Evolutionary conservation across 2,888 invertebrate genomes (phyloP).

Genomic region (Aelia acuminata): DNA sequence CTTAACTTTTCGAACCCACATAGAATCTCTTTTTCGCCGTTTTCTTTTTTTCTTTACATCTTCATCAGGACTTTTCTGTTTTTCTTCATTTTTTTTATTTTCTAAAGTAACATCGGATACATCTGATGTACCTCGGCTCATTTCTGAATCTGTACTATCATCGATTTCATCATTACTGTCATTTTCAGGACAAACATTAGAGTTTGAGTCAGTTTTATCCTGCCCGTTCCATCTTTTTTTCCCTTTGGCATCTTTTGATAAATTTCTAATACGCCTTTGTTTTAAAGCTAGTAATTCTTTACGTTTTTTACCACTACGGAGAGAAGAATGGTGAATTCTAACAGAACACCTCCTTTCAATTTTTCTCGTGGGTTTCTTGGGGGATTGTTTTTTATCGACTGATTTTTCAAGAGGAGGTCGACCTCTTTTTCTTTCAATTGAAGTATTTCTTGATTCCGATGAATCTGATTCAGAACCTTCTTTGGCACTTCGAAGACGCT

Average conservation of each 20-base stretch:
- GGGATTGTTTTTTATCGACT: slow-evolving; percentile 42
- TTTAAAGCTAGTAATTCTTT: slow-evolving; percentile 50
- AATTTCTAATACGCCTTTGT: slow-evolving; percentile 19
- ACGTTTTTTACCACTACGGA: slow-evolving; percentile 56
- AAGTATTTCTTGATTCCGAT: slow-evolving; percentile 49
- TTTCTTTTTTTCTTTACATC: slow-evolving; percentile 60
- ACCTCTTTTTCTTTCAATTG: slow-evolving; percentile 50
- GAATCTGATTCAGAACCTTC: slow-evolving; percentile 55
- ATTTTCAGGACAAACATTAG: slow-evolving; percentile 59
- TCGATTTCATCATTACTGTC: slow-evolving; percentile 55
- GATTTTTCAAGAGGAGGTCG: slow-evolving; percentile 57
- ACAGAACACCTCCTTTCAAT: slow-evolving; percentile 52
- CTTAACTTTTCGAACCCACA: slow-evolving; percentile 61
- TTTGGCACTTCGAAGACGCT: slow-evolving; percentile 58
- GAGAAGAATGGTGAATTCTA: slow-evolving; percentile 45
- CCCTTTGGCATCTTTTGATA: slow-evolving; percentile 43
- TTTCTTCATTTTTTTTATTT: background rate
- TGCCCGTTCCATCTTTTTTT: slow-evolving; percentile 2
- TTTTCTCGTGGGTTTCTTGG: slow-evolving; percentile 36
- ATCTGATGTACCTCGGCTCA: slow-evolving; percentile 43
- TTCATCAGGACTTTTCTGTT: slow-evolving; percentile 38
- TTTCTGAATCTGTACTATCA: slow-evolving; percentile 58
- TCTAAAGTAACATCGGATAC: background rate
- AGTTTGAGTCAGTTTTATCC: slow-evolving; percentile 58
- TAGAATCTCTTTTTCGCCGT: slow-evolving; percentile 61